A percentile compares a stretch with the other conserved stretches of the same genome.
These are phyloP conservation scores for Neomicropteryx cornuta DNA, from an alignment of 1,140 invertebrate species.

Conservation along the genomic window DNA sequence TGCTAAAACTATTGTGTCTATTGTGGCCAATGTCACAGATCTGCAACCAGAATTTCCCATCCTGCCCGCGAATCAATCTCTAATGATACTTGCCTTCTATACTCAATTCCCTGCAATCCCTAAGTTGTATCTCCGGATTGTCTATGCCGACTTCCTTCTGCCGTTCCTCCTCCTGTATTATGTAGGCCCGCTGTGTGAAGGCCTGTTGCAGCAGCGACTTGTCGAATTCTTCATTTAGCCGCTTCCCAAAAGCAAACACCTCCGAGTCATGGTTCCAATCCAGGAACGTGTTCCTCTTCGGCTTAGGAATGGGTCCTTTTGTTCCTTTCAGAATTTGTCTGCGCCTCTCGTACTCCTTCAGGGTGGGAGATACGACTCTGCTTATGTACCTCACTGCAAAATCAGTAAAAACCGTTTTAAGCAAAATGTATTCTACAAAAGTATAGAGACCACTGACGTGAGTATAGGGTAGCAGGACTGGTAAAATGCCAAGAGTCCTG, in stretches of 20 bases:
- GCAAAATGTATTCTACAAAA: no score
- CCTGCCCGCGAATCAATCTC: no score
- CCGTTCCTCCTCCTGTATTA: constrained; percentile 55
- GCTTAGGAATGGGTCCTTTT: constrained; percentile 28
- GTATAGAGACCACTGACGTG: no score
- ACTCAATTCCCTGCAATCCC: constrained; percentile 58
- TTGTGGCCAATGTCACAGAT: no score
- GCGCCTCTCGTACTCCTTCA: no score
- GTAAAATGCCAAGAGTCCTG: no score
- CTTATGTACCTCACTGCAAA: no score
- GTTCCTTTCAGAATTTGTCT: constrained; percentile 32
- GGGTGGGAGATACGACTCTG: no score
- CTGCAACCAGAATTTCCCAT: no score
- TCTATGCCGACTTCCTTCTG: constrained; percentile 60
- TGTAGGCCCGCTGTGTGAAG: constrained; percentile 70
- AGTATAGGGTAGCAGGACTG: no score
- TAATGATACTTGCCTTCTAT: constrained; percentile 53
- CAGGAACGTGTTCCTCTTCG: constrained; percentile 50
- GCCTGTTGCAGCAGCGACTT: constrained; percentile 56
- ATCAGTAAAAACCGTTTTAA: no score
- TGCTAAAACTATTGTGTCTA: no score
- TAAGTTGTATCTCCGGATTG: constrained; percentile 40
- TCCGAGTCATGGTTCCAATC: constrained; percentile 88
- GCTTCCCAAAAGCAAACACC: constrained; percentile 74
- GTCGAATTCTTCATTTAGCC: constrained; percentile 78